Conservation (phyloP, 2,113 vertebrate species). For the Paradoxurus hermaphroditus region DNA sequence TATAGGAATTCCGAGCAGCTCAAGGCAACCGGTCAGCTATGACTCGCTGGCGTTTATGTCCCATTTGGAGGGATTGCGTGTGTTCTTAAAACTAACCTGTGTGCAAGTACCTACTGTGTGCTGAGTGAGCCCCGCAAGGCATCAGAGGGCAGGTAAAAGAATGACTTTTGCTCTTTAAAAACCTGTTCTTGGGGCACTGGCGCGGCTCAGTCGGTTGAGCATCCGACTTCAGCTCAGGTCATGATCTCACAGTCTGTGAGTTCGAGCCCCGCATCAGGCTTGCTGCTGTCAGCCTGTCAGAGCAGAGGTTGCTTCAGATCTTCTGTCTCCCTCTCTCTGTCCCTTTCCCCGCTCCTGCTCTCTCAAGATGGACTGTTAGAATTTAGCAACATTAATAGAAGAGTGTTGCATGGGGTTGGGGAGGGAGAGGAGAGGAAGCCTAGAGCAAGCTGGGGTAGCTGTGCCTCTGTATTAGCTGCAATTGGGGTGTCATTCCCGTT, state of each 20-base stretch:
- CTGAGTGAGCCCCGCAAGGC: not conserved
- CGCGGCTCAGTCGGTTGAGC: no score
- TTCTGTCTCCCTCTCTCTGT: no score
- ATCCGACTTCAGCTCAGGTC: no score
- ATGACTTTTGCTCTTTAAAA: not conserved
- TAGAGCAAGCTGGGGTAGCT: not conserved
- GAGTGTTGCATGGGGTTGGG: no score
- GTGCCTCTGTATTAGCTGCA: not conserved
- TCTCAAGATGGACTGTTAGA: not conserved
- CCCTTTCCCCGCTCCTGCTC: no score
- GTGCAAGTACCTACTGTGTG: not conserved
- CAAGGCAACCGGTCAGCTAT: not conserved
- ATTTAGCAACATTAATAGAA: not conserved
- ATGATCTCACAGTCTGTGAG: no score
- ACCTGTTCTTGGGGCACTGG: not conserved
- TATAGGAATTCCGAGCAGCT: not conserved
- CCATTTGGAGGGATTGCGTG: not conserved
- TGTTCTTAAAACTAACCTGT: not conserved
- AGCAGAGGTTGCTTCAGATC: no score
- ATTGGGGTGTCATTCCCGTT: fast-evolving
- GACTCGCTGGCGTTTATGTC: not conserved
- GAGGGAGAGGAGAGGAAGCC: no score
- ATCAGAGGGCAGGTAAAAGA: not conserved
- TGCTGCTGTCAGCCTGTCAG: no score
- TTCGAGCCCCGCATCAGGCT: no score